These are phyloP conservation scores for Ursus arctos DNA, from an alignment of 2,113 vertebrate genomes.

Conservation along the genomic window DNA sequence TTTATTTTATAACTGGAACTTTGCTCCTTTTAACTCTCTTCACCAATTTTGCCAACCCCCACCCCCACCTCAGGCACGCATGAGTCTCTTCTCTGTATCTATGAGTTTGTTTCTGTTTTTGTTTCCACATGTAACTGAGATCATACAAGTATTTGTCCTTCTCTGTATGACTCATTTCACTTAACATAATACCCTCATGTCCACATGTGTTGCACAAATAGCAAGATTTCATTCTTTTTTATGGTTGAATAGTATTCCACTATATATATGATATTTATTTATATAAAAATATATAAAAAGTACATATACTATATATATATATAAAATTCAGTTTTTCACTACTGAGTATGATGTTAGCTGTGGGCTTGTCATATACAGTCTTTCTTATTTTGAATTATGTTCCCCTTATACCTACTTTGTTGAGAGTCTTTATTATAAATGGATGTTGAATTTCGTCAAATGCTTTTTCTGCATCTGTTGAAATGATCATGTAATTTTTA, in stretches of 20 bases:
- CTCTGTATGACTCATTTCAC: not conserved
- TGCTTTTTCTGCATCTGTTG: not conserved
- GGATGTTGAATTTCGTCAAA: not conserved
- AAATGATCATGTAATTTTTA: not conserved
- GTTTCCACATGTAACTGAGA: not conserved
- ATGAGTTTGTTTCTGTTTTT: not conserved
- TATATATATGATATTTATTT: not conserved
- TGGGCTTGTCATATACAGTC: not conserved
- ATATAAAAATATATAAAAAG: not conserved
- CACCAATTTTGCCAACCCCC: not conserved
- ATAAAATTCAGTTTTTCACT: not conserved
- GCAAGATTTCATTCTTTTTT: not conserved
- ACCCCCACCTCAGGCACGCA: not conserved
- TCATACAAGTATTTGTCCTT: not conserved
- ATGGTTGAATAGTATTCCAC: not conserved
- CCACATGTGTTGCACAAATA: not conserved
- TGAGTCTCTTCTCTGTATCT: not conserved
- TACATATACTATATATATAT: not conserved
- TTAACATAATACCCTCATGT: not conserved
- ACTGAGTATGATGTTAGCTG: not conserved
- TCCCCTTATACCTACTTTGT: not conserved
- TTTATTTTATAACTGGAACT: not conserved
- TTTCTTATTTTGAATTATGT: not conserved
- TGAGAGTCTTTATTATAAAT: not conserved
- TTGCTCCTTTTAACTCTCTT: not conserved